Evolutionary conservation across 2,797 vertebrate genomes (phyloP).

Genomic region (Oryzias sinensis): DNA sequence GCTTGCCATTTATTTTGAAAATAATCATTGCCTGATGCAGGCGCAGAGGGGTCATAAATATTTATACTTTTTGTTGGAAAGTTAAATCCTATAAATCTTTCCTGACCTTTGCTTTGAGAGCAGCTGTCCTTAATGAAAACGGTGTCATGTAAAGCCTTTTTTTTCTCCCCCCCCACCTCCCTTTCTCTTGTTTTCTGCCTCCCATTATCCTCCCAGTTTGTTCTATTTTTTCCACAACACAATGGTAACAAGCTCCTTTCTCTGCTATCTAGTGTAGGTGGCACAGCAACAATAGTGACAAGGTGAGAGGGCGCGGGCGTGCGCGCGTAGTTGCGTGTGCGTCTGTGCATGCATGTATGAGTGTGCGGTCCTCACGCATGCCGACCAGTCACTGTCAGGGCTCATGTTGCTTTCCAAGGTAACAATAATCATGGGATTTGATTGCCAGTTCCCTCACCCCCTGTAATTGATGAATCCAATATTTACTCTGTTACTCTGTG

Average conservation of each 20-base stretch:
- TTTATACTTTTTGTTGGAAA: slow-evolving; percentile 64
- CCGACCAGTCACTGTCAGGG: slow-evolving; percentile 62
- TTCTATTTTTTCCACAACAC: slow-evolving; percentile 44
- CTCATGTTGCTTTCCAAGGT: slow-evolving; percentile 74
- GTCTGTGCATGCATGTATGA: not conserved
- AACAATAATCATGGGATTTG: slow-evolving; percentile 88
- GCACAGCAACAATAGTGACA: slow-evolving; percentile 55
- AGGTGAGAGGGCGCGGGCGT: slow-evolving; percentile 42
- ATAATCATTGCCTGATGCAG: slow-evolving; percentile 56
- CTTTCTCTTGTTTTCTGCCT: slow-evolving; percentile 52
- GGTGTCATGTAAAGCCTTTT: slow-evolving; percentile 65
- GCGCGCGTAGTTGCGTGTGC: not conserved
- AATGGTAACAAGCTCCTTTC: slow-evolving; percentile 68
- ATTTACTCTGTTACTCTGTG: slow-evolving; percentile 93
- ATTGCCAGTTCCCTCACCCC: slow-evolving; percentile 83
- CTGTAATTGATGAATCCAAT: slow-evolving; percentile 94
- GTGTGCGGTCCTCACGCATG: slow-evolving; percentile 35
- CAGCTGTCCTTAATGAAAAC: slow-evolving; percentile 63
- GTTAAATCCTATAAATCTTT: slow-evolving; percentile 56
- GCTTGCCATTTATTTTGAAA: slow-evolving; percentile 65
- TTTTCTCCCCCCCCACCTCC: slow-evolving; percentile 43
- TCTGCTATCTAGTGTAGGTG: slow-evolving; percentile 57
- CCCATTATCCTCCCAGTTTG: slow-evolving; percentile 48
- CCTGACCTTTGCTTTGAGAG: slow-evolving; percentile 51
- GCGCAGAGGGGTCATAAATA: slow-evolving; percentile 60